Evolutionary conservation across 1,140 invertebrate species (phyloP).

Genomic region (Streblospio benedicti): DNA sequence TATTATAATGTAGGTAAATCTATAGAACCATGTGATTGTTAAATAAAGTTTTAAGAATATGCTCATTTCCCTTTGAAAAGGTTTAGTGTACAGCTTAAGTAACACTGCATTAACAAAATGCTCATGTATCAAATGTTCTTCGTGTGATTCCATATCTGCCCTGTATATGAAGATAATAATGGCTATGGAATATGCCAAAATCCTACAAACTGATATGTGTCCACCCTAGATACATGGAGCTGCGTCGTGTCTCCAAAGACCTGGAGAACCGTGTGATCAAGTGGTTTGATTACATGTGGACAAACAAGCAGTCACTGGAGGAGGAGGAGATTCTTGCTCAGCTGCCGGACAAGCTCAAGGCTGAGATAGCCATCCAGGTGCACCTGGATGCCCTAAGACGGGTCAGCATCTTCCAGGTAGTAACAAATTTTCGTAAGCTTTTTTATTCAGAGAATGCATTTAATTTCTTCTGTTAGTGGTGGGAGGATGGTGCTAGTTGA

Average conservation of each 20-base stretch:
- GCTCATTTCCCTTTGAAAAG: background rate
- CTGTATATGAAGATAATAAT: background rate
- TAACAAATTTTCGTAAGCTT: too few species aligned
- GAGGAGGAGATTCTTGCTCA: conserved; percentile 16
- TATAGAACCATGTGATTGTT: background rate
- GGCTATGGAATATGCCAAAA: too few species aligned
- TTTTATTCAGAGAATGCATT: too few species aligned
- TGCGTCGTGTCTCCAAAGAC: conserved; percentile 17
- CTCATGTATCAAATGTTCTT: background rate
- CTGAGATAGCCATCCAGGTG: conserved; percentile 23
- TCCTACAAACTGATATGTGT: too few species aligned
- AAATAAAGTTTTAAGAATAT: background rate
- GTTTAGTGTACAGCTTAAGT: background rate
- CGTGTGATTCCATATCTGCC: background rate
- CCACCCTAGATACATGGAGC: conserved; percentile 10
- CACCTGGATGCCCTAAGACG: conserved; percentile 49
- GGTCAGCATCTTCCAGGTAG: conserved; percentile 72
- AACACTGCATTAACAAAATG: background rate
- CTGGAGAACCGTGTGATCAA: conserved; percentile 20
- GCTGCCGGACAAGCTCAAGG: conserved; percentile 20
- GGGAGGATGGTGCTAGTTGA: background rate
- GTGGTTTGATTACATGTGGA: conserved; percentile 27
- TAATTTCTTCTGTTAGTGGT: too few species aligned
- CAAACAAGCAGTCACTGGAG: conserved; percentile 18
- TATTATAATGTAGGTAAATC: background rate